Evolutionary conservation across 2,888 invertebrate species (phyloP).

Genomic region (Peribatodes rhomboidaria): DNA sequence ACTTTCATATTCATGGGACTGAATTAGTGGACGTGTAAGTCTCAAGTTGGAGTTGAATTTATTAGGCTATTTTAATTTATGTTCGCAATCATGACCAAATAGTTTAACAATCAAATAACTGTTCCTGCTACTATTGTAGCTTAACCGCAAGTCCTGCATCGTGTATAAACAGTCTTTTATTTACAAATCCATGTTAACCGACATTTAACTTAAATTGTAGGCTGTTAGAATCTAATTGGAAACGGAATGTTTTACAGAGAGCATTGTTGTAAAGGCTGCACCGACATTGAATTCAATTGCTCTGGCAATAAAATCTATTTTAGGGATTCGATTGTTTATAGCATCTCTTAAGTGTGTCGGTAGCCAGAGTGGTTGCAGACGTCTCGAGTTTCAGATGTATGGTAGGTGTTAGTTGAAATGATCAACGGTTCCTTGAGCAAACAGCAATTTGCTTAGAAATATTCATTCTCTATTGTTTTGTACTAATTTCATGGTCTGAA

Average conservation of each 20-base stretch:
- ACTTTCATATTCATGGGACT: slow-evolving; percentile 24
- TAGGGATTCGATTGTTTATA: slow-evolving; percentile 75
- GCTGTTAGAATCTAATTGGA: slow-evolving; percentile 63
- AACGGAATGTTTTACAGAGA: slow-evolving; percentile 60
- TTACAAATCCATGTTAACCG: slow-evolving; percentile 51
- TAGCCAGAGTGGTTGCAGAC: slow-evolving; percentile 72
- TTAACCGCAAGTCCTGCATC: slow-evolving; percentile 66
- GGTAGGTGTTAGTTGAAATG: slow-evolving; percentile 69
- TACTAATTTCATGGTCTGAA: not conserved
- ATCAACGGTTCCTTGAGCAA: slow-evolving; percentile 69
- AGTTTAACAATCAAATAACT: slow-evolving; percentile 53
- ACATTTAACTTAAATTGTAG: slow-evolving; percentile 60
- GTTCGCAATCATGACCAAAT: slow-evolving; percentile 22
- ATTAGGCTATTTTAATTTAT: slow-evolving; percentile 26
- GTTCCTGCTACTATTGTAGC: slow-evolving; percentile 58
- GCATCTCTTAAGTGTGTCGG: slow-evolving; percentile 71
- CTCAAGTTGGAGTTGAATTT: slow-evolving; percentile 1
- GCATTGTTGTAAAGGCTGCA: slow-evolving; percentile 65
- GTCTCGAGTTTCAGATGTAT: slow-evolving; percentile 74
- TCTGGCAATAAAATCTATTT: slow-evolving; percentile 79
- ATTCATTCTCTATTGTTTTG: slow-evolving; percentile 30
- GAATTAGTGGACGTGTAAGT: slow-evolving; percentile 12
- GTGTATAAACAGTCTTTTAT: slow-evolving; percentile 56
- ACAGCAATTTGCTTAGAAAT: slow-evolving; percentile 52
- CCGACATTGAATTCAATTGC: slow-evolving; percentile 80